phyloP scores from a whole-genome alignment of 2,888 invertebrate species.

The Chrysotoxum bicinctum region DNA sequence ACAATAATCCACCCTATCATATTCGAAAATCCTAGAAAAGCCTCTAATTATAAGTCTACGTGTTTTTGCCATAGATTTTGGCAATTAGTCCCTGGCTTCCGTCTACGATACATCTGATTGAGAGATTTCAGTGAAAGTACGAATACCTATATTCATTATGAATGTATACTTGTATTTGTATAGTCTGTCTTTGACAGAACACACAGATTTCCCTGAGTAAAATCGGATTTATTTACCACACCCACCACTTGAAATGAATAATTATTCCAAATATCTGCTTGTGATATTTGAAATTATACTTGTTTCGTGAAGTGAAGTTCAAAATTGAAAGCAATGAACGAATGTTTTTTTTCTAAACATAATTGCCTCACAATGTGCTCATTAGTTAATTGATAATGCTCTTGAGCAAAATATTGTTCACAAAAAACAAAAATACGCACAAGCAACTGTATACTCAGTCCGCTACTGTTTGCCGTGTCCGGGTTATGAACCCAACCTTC shows the following conservation, averaged over 20 bases:
- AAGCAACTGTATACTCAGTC: no score
- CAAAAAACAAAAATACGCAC: no score
- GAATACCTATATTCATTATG: no score
- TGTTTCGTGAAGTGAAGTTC: not conserved
- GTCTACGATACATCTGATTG: constrained; percentile 37
- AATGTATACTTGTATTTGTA: not conserved
- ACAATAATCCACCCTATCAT: constrained; percentile 36
- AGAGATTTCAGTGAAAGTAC: constrained; percentile 10
- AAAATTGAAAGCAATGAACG: not conserved
- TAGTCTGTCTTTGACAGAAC: not conserved
- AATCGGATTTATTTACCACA: constrained; percentile 31
- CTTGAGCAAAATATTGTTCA: no score
- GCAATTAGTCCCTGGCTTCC: constrained; percentile 49
- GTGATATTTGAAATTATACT: constrained; percentile 32
- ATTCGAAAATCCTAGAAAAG: constrained; percentile 47
- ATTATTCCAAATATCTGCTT: constrained; percentile 56
- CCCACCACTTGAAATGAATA: constrained; percentile 44
- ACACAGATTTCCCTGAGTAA: constrained; percentile 1
- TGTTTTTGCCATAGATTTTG: constrained; percentile 63
- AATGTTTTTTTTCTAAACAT: not conserved
- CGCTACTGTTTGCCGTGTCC: no score
- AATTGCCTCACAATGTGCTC: no score
- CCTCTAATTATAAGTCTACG: constrained; percentile 69
- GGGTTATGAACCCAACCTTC: no score
- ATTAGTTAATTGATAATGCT: no score